Percentiles rank a stretch among this genome's conserved stretches.
Evolutionary conservation across 2,797 vertebrate genomes (phyloP).

Genomic region (Sylvia borin): DNA sequence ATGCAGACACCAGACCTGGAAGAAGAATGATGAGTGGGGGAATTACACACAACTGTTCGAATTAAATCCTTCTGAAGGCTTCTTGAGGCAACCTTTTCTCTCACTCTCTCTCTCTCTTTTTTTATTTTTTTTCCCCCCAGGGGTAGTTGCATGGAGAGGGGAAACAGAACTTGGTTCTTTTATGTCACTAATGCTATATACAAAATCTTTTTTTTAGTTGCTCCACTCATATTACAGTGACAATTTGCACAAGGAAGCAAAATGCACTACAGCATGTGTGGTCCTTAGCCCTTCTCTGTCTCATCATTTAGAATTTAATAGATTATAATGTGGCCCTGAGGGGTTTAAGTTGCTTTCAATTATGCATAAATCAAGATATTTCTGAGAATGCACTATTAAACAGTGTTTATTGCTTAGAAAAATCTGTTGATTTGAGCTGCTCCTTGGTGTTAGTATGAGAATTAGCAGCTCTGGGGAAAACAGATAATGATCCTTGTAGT

Average conservation of each 20-base stretch:
- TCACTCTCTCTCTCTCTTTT: rapidly evolving
- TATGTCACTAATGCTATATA: neutral
- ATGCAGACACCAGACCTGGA: neutral
- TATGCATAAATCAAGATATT: neutral
- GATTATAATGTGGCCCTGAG: neutral
- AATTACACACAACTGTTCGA: neutral
- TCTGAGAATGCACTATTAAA: neutral
- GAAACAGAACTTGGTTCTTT: neutral
- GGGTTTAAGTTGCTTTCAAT: neutral
- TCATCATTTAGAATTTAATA: neutral
- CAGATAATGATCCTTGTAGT: neutral
- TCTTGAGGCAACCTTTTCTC: neutral
- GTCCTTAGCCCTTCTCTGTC: neutral
- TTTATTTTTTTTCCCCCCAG: too few relatives aligned
- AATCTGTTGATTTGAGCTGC: neutral
- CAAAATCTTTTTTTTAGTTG: neutral
- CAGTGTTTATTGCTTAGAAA: neutral
- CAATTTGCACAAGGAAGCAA: neutral
- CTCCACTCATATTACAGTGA: rapidly evolving
- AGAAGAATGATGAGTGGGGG: rapidly evolving
- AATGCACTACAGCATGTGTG: neutral
- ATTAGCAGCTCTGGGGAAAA: neutral
- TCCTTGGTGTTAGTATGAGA: neutral
- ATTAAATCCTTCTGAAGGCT: neutral
- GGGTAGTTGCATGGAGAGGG: neutral